Evolutionary conservation across 2,113 vertebrate species (phyloP), one percentile per base, ranked within the genome.

Genomic region (Anolis sagrei): DNA sequence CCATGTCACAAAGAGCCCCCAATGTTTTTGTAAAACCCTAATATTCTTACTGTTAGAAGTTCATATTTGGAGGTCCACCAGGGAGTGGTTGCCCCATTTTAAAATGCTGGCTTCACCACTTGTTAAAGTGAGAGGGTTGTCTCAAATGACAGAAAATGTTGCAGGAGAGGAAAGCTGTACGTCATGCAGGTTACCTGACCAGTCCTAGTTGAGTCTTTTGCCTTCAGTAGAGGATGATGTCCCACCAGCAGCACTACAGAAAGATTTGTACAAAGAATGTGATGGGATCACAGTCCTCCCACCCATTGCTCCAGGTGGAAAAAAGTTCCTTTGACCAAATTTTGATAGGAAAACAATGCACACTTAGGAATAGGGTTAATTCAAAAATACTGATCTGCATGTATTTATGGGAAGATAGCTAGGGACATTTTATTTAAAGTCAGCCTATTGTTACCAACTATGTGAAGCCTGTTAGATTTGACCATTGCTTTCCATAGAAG

Each of bases 1-100:
- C 44, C 70, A 84, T 77, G 7, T 39, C 61, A 80, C 44, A 78
- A 87, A 81, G 81, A 58, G 69, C 76, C 29, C 49, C 62, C 51
- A 48, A 2, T 74, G 49, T 49, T 54, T 39, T 21, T 19, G 23
- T 32, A 54, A 62, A 58, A 66, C 64, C 51, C 64, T 25, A 10
- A 25, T 62, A 5, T 34, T 54, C 21, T 23, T 39, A 32, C 19
- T 21, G 19, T 58, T 34, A 14, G 51, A 34, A 77, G 54, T 18
- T 6, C 16, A 32, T 23, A 79, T 44, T 6, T 62, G 58, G 5
- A 34, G 51, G n/a, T 62, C 39, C 54, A 39, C 4, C 5, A 27
- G 66, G 29, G 18, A 49, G 62, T 69, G 25, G 16, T 68, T 79
- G 39, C 62, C 4, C 34, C 39, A 27, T 44, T 44, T 44, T 44